Percentiles rank a stretch among this genome's conserved stretches.
Evolutionary conservation across 1,140 invertebrate species (phyloP).

Genomic region (Acromyrmex echinatior): DNA sequence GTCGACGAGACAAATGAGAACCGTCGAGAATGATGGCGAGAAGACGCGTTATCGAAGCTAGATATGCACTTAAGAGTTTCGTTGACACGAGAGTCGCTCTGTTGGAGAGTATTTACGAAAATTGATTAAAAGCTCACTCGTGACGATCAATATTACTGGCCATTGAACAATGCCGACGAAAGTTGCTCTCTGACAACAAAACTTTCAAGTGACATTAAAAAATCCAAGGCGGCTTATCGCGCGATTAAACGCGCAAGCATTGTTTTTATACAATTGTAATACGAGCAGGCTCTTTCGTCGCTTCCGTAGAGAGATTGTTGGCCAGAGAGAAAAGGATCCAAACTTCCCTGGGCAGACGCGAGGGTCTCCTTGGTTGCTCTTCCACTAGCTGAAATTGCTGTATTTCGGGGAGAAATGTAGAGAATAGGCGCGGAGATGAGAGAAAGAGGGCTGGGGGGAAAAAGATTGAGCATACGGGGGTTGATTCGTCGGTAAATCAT

Average conservation of each 20-base stretch:
- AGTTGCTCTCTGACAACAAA: not conserved
- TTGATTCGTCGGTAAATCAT: slow-evolving; percentile 58
- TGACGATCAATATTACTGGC: not conserved
- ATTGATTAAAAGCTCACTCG: not conserved
- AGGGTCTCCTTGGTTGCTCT: slow-evolving; percentile 12
- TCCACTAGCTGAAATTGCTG: slow-evolving; percentile 71
- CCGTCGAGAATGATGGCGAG: slow-evolving; percentile 24
- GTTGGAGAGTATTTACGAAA: not conserved
- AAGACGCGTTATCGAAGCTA: slow-evolving; percentile 38
- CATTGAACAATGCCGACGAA: not conserved
- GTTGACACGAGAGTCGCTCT: not conserved
- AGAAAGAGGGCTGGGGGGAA: slow-evolving; percentile 27
- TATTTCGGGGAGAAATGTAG: slow-evolving; percentile 49
- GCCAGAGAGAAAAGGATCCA: slow-evolving; percentile 17
- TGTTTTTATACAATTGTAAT: slow-evolving; percentile 51
- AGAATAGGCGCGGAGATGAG: slow-evolving; percentile 43
- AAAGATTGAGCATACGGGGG: slow-evolving; percentile 47
- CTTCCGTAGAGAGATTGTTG: slow-evolving; percentile 34
- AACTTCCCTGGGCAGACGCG: slow-evolving; percentile 1
- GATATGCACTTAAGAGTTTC: slow-evolving; percentile 4
- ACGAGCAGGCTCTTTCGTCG: slow-evolving; percentile 4
- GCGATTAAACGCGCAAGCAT: slow-evolving; percentile 38
- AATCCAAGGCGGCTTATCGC: slow-evolving; percentile 15
- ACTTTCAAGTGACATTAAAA: slow-evolving; percentile 10
- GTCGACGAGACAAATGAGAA: slow-evolving; percentile 42